These are phyloP conservation scores for Indicator indicator DNA, from an alignment of 2,113 vertebrate genomes.

Conservation along the genomic window DNA sequence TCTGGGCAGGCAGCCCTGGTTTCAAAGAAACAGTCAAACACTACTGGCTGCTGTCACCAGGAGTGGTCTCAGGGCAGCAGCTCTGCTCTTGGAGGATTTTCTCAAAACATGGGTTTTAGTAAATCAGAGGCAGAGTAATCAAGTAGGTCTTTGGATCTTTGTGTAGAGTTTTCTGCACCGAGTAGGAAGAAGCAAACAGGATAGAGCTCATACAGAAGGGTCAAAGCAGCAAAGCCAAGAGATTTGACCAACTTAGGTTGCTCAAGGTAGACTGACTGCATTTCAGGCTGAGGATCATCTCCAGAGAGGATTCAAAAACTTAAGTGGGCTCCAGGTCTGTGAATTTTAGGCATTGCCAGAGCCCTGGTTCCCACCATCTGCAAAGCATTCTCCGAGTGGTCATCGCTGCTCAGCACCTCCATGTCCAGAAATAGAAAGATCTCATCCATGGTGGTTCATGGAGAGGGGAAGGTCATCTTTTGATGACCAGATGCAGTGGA, in stretches of 20 bases:
- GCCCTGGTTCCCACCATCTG: too few species aligned
- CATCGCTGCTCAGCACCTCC: too few species aligned
- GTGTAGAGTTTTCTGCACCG: fast-evolving
- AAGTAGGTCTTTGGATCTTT: neutral
- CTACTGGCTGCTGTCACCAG: neutral
- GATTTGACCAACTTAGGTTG: neutral
- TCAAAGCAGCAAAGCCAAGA: neutral
- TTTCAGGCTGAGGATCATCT: neutral
- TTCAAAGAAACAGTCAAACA: neutral
- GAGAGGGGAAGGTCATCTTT: too few species aligned
- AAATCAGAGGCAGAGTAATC: neutral
- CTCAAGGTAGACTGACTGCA: neutral
- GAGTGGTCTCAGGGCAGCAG: neutral
- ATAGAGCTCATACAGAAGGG: neutral
- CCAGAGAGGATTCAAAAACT: neutral
- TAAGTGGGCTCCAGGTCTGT: neutral
- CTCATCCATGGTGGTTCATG: too few species aligned
- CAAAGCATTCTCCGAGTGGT: too few species aligned
- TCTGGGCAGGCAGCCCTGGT: neutral
- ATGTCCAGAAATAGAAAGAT: too few species aligned
- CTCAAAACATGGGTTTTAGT: fast-evolving
- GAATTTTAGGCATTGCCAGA: neutral
- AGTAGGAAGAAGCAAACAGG: neutral
- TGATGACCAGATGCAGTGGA: neutral
- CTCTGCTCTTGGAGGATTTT: fast-evolving